These are phyloP conservation scores for Alloplasta piceator DNA, from an alignment of 2,888 invertebrate species.

Conservation along the genomic window DNA sequence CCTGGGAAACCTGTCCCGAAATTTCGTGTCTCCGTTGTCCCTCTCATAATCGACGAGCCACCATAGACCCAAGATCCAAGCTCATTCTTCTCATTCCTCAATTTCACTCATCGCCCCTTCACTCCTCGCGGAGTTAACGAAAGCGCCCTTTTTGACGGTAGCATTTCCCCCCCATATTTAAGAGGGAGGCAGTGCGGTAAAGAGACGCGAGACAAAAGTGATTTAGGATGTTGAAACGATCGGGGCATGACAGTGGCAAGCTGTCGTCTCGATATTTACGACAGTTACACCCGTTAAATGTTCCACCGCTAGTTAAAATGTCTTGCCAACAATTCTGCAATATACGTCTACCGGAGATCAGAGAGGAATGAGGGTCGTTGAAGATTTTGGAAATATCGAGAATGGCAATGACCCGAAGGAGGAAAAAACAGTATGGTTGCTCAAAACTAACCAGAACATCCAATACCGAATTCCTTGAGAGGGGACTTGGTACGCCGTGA, in stretches of 20 bases:
- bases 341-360: too few relatives aligned
- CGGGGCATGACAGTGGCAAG: slow-evolving; percentile 14
- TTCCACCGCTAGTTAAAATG: slow-evolving; percentile 2
- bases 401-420: background rate
- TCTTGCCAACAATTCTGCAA: background rate
- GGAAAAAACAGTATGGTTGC: background rate
- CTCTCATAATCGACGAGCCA: slow-evolving; percentile 44
- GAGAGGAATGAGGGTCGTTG: background rate
- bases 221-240: slow-evolving; percentile 69
- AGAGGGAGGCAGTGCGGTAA: slow-evolving; percentile 48
- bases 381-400: background rate
- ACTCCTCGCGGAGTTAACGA: background rate
- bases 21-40: slow-evolving; percentile 15
- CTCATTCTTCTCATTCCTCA: slow-evolving; percentile 29
- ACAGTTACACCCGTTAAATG: slow-evolving; percentile 62
- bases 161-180: slow-evolving; percentile 10
- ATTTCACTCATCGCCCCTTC: slow-evolving; percentile 22
- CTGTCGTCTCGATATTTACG: slow-evolving; percentile 66
- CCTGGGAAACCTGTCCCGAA: slow-evolving; percentile 45
- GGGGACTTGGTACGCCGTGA: background rate
- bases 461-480: too few relatives aligned
- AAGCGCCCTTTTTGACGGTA: background rate
- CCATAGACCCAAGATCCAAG: slow-evolving; percentile 25
- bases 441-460: background rate
- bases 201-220: slow-evolving; percentile 62